phyloP scores from a whole-genome alignment of 2,888 invertebrate genomes.

The Rhagium mordax region DNA sequence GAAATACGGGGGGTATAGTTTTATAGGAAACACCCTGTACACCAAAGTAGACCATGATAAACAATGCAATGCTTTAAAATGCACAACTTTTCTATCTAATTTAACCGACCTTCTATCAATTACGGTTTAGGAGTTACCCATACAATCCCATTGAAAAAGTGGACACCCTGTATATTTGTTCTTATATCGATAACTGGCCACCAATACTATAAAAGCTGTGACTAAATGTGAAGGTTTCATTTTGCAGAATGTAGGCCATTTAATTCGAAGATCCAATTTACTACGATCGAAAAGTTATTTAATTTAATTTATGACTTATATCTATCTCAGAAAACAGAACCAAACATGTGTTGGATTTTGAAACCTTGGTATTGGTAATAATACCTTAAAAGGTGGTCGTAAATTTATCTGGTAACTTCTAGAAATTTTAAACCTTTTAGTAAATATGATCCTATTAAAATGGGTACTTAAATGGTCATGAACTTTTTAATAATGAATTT shows the following conservation, averaged over 20 bases:
- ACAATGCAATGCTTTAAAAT: too few relatives aligned
- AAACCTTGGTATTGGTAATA: neutral
- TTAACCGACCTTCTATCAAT: too few relatives aligned
- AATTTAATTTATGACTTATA: neutral
- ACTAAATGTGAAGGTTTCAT: neutral
- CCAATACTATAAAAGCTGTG: neutral
- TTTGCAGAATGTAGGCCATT: neutral
- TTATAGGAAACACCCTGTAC: too few relatives aligned
- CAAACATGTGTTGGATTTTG: neutral
- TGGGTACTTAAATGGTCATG: neutral
- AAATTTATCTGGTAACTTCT: neutral
- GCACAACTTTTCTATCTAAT: too few relatives aligned
- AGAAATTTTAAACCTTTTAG: neutral
- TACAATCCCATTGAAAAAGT: too few relatives aligned
- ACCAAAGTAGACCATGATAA: too few relatives aligned
- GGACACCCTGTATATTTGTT: too few relatives aligned
- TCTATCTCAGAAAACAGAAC: neutral
- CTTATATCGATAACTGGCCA: neutral
- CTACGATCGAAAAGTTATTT: too few relatives aligned
- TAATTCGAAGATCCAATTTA: neutral
- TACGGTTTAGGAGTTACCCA: too few relatives aligned
- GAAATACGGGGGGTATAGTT: too few relatives aligned
- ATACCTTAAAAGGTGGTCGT: neutral
- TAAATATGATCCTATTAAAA: slow-evolving; percentile 2
- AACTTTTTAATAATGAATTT: neutral